A percentile compares a stretch with the other conserved stretches of the same genome.
Conservation (phyloP, 1,140 invertebrate genomes). For the Tetragonula clypearis region DNA sequence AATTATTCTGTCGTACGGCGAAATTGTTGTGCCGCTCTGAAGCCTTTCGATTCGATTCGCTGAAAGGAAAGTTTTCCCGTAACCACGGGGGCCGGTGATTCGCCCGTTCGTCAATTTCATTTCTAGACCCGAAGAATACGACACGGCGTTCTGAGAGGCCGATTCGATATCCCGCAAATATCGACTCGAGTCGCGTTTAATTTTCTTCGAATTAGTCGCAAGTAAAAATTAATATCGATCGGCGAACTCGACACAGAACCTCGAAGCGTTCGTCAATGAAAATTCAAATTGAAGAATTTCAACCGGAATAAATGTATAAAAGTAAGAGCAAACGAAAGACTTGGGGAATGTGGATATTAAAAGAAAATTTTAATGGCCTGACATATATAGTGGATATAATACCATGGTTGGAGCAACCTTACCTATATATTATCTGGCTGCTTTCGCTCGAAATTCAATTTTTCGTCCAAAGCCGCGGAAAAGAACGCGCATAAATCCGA, state of each 20-base stretch:
- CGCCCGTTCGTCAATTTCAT: constrained; percentile 1
- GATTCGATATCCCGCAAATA: not conserved
- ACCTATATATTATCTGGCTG: not conserved
- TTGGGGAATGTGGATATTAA: not conserved
- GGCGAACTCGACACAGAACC: not conserved
- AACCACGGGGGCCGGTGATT: not conserved
- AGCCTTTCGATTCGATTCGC: not conserved
- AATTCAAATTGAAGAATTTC: not conserved
- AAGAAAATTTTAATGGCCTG: not conserved
- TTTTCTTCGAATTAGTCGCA: not conserved
- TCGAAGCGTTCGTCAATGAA: not conserved
- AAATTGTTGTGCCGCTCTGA: not conserved
- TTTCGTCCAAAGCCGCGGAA: not conserved
- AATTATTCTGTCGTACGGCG: not conserved
- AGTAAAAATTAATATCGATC: not conserved
- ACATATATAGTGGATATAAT: not conserved
- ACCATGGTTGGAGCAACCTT: not conserved
- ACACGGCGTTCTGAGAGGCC: no score
- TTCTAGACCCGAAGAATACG: not conserved
- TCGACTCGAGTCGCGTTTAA: not conserved
- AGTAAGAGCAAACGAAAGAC: not conserved
- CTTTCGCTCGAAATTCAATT: constrained; percentile 6
- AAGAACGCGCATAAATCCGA: not conserved
- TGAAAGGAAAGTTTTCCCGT: not conserved
- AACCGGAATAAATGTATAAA: not conserved